phyloP scores from a whole-genome alignment of 2,113 vertebrate genomes.

The Menidia beryllina region DNA sequence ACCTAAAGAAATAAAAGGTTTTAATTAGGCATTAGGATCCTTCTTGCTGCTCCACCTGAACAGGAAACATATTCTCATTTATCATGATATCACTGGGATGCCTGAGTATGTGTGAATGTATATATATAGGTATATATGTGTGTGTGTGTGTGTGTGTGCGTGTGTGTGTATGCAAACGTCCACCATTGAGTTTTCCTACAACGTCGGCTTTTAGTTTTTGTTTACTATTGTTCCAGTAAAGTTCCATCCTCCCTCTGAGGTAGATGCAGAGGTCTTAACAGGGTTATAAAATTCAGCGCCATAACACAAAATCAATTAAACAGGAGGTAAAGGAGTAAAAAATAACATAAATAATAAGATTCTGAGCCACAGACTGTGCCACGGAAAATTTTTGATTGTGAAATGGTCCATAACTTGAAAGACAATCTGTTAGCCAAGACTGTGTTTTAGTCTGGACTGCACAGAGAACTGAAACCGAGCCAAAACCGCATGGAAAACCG shows the following conservation, averaged over 20 bases:
- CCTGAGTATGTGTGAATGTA: neutral
- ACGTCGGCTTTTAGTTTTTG: conserved; percentile 34
- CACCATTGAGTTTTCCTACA: conserved; percentile 6
- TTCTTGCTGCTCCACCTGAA: conserved; percentile 9
- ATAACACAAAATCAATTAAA: conserved; percentile 53
- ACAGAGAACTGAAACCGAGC: conserved; percentile 37
- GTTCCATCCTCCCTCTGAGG: conserved; percentile 26
- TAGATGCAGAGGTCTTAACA: conserved; percentile 37
- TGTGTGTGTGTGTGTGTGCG: too few relatives aligned
- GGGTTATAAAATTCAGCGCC: conserved; percentile 25
- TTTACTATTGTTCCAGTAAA: conserved; percentile 29
- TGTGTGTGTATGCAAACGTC: conserved; percentile 13
- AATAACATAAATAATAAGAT: conserved; percentile 26
- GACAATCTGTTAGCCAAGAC: conserved; percentile 15
- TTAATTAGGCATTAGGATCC: neutral
- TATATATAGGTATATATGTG: neutral
- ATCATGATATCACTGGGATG: neutral
- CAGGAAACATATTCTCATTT: conserved; percentile 7
- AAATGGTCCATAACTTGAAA: conserved; percentile 59
- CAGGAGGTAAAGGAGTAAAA: neutral
- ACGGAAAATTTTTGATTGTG: conserved; percentile 55
- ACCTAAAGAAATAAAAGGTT: conserved; percentile 14
- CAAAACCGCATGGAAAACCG: conserved; percentile 37
- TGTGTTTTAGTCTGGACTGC: conserved; percentile 34
- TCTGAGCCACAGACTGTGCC: conserved; percentile 23